A percentile compares a stretch with the other conserved stretches of the same genome.
These are phyloP conservation scores for Sebastes vulpes DNA, from an alignment of 2,797 vertebrate species.

Conservation along the genomic window DNA sequence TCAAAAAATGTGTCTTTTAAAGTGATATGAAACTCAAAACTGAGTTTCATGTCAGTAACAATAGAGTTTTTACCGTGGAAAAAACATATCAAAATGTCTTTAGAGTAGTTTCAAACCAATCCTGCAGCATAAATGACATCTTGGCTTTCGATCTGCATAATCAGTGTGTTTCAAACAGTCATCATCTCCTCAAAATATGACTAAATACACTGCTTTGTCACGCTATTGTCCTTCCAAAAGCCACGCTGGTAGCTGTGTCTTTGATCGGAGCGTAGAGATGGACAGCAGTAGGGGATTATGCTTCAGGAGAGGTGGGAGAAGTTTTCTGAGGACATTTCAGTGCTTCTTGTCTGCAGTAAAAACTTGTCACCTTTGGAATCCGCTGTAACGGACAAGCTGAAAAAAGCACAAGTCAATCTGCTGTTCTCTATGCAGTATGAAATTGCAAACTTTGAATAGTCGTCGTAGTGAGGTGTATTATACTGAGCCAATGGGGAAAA, in stretches of 20 bases:
- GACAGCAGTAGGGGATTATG: background rate
- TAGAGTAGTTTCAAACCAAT: background rate
- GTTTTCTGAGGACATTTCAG: background rate
- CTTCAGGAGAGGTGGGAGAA: too few species aligned
- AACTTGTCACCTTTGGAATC: background rate
- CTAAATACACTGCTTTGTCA: background rate
- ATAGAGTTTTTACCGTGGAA: background rate
- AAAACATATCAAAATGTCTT: background rate
- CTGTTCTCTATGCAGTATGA: background rate
- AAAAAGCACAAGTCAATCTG: rapidly evolving
- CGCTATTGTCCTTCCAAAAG: background rate
- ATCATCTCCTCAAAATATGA: background rate
- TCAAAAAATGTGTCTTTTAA: background rate
- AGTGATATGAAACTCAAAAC: background rate
- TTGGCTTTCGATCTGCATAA: background rate
- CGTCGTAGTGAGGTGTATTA: background rate
- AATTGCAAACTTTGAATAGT: background rate
- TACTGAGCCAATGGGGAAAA: background rate
- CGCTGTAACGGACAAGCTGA: background rate
- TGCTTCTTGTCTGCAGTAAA: background rate
- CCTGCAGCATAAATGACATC: background rate
- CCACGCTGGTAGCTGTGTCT: background rate
- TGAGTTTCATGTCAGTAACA: background rate
- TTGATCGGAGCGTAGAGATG: background rate
- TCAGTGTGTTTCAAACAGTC: background rate